Evolutionary conservation across 2,113 vertebrate species (phyloP), one percentile per base, ranked within the genome.

Genomic region (Galeopterus variegatus): DNA sequence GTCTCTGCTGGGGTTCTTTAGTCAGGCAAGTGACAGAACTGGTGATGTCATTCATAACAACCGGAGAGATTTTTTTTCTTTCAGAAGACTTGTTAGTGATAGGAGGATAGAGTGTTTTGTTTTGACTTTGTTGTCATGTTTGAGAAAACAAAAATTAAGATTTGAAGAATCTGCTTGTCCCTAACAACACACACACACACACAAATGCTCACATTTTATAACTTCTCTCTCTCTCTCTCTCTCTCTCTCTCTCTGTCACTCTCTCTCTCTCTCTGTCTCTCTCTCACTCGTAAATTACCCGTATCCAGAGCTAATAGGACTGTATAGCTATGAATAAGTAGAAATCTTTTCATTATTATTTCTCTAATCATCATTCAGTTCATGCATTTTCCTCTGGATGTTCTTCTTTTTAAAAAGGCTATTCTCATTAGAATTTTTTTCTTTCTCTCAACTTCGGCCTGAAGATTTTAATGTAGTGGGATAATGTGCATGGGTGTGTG

Each of bases 371-470:
- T 88, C 48, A 82, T 62, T 81, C 13, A 67, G 31, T 72, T 67
- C 50, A 54, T 90, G 77, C 31, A 79, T 93, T 94, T 85, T 72
- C 72, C 79, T 80, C 80, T 85, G 41, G 33, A n/a, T 56, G 8
- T 60, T 73, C 60, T 76, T 76, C 36, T 81, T 69, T 80, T 41
- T 41, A 41, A 75, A 92, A 83, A 80, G 23, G 8, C 15, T 50
- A 28, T 92, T 88, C 88, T 26, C 21, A 58, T 81, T 81, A 92
- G 17, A 89, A 81, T 70, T 92, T 58, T 58, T 80, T 84, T 93
- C 45, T 88, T 89, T 80, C 13, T 56, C 58, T 81, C 33, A 67
- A 84, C 24, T 81, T 84, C 31, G 81, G 58, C 31, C 73, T 76
- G 73, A 65, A 85, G 54, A 72, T 83, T 65, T 83, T 56, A 70